phyloP scores from a whole-genome alignment of 2,113 vertebrate genomes.

The Serinus canaria region DNA sequence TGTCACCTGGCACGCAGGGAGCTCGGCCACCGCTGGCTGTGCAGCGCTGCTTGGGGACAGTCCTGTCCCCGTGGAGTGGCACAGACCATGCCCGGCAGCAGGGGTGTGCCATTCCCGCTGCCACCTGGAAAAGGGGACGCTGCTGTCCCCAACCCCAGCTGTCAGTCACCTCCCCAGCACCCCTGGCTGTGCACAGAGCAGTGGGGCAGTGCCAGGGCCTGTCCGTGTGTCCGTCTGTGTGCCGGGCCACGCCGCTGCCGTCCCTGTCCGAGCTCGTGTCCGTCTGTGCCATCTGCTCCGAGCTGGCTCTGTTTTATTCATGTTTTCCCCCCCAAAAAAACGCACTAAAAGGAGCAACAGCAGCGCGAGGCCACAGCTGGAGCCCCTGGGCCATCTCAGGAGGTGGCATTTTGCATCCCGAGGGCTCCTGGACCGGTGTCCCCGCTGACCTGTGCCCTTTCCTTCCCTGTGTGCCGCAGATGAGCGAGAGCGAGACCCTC shows the following conservation, averaged over 20 bases:
- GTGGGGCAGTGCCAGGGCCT: neutral
- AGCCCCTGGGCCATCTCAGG: neutral
- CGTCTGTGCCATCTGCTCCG: neutral
- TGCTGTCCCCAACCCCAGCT: neutral
- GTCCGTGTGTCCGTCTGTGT: neutral
- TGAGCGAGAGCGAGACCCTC: constrained; percentile 85
- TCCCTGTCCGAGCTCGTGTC: neutral
- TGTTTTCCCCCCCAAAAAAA: neutral
- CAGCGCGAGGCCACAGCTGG: accelerated
- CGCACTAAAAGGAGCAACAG: accelerated
- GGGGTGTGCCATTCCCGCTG: accelerated
- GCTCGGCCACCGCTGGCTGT: accelerated
- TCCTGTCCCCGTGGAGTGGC: neutral
- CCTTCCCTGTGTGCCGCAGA: constrained; percentile 80
- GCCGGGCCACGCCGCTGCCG: neutral
- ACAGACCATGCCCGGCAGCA: accelerated
- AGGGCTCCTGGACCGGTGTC: neutral
- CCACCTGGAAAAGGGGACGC: neutral
- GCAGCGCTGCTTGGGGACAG: accelerated
- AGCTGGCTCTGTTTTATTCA: neutral
- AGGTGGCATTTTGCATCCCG: neutral
- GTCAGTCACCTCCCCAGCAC: neutral
- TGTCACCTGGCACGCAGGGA: accelerated
- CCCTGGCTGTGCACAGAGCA: accelerated
- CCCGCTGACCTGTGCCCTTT: constrained; percentile 66